A percentile compares a stretch with the other conserved stretches of the same genome.
phyloP scores from a whole-genome alignment of 2,113 vertebrate species.

The Leptobrachium leishanense region DNA sequence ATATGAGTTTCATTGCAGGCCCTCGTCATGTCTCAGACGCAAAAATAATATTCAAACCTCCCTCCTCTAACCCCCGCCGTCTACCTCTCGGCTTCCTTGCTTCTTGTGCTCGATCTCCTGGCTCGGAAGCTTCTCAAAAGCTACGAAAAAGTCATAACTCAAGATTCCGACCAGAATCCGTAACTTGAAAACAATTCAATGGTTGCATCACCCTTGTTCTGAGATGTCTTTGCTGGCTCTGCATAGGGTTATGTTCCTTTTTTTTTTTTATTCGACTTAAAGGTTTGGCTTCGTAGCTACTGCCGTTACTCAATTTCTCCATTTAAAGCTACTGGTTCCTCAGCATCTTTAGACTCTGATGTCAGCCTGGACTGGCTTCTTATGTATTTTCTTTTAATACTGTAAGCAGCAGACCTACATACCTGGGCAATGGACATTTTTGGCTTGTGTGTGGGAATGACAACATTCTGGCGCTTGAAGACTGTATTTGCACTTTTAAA shows the following conservation, averaged over 20 bases:
- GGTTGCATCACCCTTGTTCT: constrained; percentile 63
- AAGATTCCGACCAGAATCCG: constrained; percentile 60
- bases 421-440: constrained; percentile 50
- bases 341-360: constrained; percentile 58
- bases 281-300: constrained; percentile 66
- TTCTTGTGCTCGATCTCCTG: constrained; percentile 48
- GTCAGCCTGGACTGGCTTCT: constrained; percentile 53
- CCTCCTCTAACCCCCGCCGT: background rate
- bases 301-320: constrained; percentile 60
- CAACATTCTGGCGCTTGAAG: constrained; percentile 31
- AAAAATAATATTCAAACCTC: background rate
- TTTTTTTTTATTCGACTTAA: constrained; percentile 47
- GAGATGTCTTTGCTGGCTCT: constrained; percentile 58
- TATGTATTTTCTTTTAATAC: constrained; percentile 47
- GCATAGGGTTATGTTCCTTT: constrained; percentile 43
- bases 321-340: constrained; percentile 53
- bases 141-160: constrained; percentile 56
- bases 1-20: constrained; percentile 39
- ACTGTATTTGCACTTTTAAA: constrained; percentile 35
- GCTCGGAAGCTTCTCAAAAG: constrained; percentile 40
- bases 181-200: constrained; percentile 60
- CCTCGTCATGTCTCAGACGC: constrained; percentile 49
- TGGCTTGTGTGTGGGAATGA: constrained; percentile 56
- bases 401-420: constrained; percentile 48
- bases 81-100: background rate